Evolutionary conservation across 2,113 vertebrate species (phyloP).

Genomic region (Cyprinodon variegatus): DNA sequence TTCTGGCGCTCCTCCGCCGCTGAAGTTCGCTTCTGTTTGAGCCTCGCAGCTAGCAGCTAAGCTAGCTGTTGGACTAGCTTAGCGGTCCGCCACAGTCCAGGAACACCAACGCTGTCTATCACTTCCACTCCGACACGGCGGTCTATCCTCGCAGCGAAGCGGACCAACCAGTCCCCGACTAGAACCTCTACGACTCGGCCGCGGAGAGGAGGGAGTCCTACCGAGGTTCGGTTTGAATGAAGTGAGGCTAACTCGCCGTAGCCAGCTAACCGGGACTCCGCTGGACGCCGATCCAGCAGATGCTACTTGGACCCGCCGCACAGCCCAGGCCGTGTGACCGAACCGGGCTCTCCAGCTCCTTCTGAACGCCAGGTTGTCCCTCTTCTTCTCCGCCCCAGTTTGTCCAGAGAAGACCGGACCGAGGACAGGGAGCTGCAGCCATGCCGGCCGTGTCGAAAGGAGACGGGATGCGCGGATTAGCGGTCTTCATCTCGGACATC

Average conservation of each 20-base stretch:
- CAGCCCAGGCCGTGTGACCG: neutral
- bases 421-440: slow-evolving; percentile 67
- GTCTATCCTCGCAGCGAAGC: neutral
- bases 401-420: slow-evolving; percentile 58
- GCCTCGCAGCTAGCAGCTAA: slow-evolving; percentile 74
- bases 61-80: slow-evolving; percentile 78
- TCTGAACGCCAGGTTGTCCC: slow-evolving; percentile 42
- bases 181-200: neutral
- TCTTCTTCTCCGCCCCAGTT: neutral
- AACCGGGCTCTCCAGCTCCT: slow-evolving; percentile 26
- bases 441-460: slow-evolving; percentile 96
- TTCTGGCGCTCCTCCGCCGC: slow-evolving; percentile 38
- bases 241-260: slow-evolving; percentile 63
- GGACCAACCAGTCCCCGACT: neutral
- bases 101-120: slow-evolving; percentile 40
- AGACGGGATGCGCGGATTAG: slow-evolving; percentile 94
- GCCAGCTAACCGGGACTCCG: slow-evolving; percentile 46
- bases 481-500: slow-evolving; percentile 94
- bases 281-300: slow-evolving; percentile 35
- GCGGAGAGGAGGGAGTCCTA: slow-evolving; percentile 6
- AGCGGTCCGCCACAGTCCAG: slow-evolving; percentile 67
- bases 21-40: slow-evolving; percentile 70
- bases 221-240: slow-evolving; percentile 75
- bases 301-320: slow-evolving; percentile 19
- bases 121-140: slow-evolving; percentile 8